These are phyloP conservation scores for Lynx canadensis DNA, from an alignment of 2,113 vertebrate species.

Conservation along the genomic window DNA sequence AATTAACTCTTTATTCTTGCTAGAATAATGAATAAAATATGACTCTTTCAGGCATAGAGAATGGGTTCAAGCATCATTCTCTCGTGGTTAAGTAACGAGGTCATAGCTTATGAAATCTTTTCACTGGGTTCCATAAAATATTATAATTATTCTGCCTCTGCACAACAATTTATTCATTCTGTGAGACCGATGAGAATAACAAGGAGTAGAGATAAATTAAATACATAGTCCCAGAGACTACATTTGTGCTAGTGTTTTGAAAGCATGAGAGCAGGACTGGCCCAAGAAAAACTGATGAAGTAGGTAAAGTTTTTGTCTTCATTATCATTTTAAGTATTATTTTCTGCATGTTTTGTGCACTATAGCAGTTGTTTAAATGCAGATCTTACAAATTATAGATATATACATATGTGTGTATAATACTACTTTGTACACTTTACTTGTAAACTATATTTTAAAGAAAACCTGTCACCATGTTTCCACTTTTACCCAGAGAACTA, in stretches of 20 bases:
- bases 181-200: background rate
- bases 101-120: constrained; percentile 31
- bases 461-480: background rate
- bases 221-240: background rate
- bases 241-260: background rate
- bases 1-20: background rate
- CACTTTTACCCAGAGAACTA: background rate
- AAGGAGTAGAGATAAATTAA: background rate
- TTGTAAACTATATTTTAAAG: background rate
- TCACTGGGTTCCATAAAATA: constrained; percentile 27
- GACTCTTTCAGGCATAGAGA: background rate
- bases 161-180: background rate
- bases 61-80: background rate
- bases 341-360: background rate
- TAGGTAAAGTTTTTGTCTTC: background rate
- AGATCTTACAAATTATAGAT: background rate
- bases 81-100: constrained; percentile 49
- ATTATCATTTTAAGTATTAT: background rate
- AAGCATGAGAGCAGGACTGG: background rate
- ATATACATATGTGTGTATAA: too few species aligned
- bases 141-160: background rate
- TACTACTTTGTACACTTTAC: background rate
- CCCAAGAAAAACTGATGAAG: background rate
- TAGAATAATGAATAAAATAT: constrained; percentile 41
- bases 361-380: background rate